These are phyloP conservation scores for Gymnocheta viridis DNA, from an alignment of 2,888 invertebrate genomes.

Conservation along the genomic window DNA sequence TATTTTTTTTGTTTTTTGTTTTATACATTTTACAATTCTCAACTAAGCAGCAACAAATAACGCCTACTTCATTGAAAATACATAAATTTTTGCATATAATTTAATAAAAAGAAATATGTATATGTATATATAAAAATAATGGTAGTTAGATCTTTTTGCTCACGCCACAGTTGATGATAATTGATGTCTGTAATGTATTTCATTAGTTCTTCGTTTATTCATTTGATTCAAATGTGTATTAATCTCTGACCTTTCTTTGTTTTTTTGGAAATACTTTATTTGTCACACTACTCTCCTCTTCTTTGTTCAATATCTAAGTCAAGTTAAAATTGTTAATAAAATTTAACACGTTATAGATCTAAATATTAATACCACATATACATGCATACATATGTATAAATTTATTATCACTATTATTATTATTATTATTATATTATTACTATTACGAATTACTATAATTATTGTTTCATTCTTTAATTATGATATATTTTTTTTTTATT, in stretches of 20 bases:
- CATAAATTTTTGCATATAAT: background rate
- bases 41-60: conserved; percentile 6
- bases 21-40: background rate
- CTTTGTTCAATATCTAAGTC: conserved; percentile 77
- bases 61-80: background rate
- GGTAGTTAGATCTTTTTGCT: conserved; percentile 39
- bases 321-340: conserved; percentile 71
- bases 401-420: conserved; percentile 52
- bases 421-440: conserved; percentile 47
- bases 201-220: conserved; percentile 17
- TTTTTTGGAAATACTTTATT: conserved; percentile 58
- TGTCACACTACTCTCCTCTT: conserved; percentile 59
- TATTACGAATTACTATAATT: conserved; percentile 47
- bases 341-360: conserved; percentile 66
- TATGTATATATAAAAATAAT: background rate
- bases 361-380: conserved; percentile 57
- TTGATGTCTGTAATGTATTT: conserved; percentile 22
- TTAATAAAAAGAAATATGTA: background rate
- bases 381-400: conserved; percentile 65
- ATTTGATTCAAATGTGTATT: conserved; percentile 39
- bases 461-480: conserved; percentile 50
- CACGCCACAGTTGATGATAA: background rate
- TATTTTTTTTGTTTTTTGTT: no score
- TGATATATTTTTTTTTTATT: conserved; percentile 29
- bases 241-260: conserved; percentile 33